Evolutionary conservation across 2,888 invertebrate genomes (phyloP).

Genomic region (Pristionchus maxplancki): DNA sequence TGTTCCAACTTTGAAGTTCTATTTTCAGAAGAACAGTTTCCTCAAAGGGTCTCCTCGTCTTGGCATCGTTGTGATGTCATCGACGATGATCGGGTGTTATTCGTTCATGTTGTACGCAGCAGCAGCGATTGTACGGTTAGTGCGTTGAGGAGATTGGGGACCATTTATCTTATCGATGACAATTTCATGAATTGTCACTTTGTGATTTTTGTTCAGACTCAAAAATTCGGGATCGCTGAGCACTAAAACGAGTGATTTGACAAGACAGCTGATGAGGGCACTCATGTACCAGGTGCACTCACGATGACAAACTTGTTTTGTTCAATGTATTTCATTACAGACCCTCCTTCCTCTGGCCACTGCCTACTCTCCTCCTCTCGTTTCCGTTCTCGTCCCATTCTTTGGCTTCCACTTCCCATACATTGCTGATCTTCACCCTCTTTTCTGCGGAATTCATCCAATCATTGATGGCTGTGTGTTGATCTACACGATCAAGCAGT

Average conservation of each 20-base stretch:
- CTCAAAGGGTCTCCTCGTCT: background rate
- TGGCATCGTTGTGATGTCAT: background rate
- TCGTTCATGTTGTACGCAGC: background rate
- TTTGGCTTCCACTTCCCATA: background rate
- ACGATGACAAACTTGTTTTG: too few species aligned
- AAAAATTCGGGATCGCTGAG: too few species aligned
- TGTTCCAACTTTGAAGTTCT: too few species aligned
- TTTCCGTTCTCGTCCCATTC: background rate
- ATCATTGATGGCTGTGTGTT: background rate
- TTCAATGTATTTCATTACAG: too few species aligned
- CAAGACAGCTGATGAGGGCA: slow-evolving; percentile 30
- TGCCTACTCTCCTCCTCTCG: background rate
- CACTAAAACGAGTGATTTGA: background rate
- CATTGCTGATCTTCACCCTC: background rate
- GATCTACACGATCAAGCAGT: background rate
- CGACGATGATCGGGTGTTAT: background rate
- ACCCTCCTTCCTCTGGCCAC: background rate
- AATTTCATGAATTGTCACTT: background rate
- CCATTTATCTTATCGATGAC: background rate
- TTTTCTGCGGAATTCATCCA: background rate
- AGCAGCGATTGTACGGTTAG: background rate
- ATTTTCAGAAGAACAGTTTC: background rate
- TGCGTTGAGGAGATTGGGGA: too few species aligned
- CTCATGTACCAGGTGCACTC: slow-evolving; percentile 24
- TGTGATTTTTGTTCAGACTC: background rate